Percentiles rank a stretch among this genome's conserved stretches.
phyloP scores from a whole-genome alignment of 2,797 vertebrate genomes.

The Oreonectes daqikongensis region DNA sequence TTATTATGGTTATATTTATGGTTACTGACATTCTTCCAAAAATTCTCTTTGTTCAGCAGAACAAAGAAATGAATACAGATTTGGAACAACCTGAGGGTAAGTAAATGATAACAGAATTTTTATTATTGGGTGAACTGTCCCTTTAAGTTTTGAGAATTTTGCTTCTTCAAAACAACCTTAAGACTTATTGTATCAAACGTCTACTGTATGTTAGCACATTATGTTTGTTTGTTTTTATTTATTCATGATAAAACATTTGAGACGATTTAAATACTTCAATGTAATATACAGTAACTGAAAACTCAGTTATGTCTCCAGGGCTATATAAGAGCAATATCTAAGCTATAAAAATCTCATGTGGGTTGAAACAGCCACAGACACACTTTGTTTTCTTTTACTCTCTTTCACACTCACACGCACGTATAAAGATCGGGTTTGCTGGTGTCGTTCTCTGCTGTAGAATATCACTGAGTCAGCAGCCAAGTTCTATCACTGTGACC shows the following conservation, averaged over 20 bases:
- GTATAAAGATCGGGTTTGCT: constrained; percentile 36
- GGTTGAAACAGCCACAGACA: constrained; percentile 11
- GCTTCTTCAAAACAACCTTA: background rate
- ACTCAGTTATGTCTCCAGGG: background rate
- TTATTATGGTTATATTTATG: no score
- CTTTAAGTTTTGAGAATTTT: background rate
- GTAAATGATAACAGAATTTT: no score
- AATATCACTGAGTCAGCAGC: constrained; percentile 54
- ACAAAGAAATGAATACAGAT: no score
- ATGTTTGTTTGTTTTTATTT: background rate
- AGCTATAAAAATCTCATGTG: constrained; percentile 1
- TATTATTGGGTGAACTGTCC: no score
- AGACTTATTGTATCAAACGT: no score
- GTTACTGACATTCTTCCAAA: no score
- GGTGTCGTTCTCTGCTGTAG: constrained; percentile 45
- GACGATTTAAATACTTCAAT: background rate
- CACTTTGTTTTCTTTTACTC: constrained; percentile 47
- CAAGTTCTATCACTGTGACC: constrained; percentile 21
- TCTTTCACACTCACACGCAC: constrained; percentile 43
- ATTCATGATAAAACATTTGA: background rate
- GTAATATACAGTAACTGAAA: background rate
- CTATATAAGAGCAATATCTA: constrained; percentile 14
- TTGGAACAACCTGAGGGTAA: no score
- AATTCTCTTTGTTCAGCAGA: no score
- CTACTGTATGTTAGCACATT: background rate